phyloP scores from a whole-genome alignment of 1,140 invertebrate species.

The Drosophila murphyi region DNA sequence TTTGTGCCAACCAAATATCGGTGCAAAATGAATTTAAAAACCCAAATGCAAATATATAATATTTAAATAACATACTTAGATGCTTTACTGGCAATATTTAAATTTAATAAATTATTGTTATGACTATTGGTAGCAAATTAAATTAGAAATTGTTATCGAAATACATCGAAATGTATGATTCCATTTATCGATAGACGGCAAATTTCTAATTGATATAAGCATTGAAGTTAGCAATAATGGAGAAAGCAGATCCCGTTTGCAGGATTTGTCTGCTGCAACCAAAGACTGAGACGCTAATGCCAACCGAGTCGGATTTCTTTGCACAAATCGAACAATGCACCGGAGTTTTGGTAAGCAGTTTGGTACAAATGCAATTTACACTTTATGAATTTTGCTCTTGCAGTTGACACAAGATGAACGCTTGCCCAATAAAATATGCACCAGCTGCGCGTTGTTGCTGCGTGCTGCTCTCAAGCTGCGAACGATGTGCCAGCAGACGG shows the following conservation, averaged over 20 bases:
- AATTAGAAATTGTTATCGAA: background rate
- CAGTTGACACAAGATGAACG: slow-evolving; percentile 43
- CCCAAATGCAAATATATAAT: no score
- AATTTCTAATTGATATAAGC: slow-evolving; percentile 9
- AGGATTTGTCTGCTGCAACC: slow-evolving; percentile 66
- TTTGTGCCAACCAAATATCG: background rate
- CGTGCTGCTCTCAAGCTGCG: slow-evolving; percentile 60
- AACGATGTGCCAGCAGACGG: slow-evolving; percentile 52
- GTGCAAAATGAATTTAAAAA: background rate
- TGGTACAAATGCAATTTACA: background rate
- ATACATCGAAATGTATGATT: background rate
- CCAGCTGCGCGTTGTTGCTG: slow-evolving; percentile 55
- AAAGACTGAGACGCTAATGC: slow-evolving; percentile 53
- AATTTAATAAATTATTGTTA: background rate
- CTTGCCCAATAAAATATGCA: slow-evolving; percentile 62
- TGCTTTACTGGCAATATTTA: no score
- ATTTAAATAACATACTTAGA: no score
- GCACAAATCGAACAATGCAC: slow-evolving; percentile 51
- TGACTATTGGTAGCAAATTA: no score
- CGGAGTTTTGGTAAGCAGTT: slow-evolving; percentile 41
- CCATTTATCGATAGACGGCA: slow-evolving; percentile 18
- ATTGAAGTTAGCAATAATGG: slow-evolving; percentile 22
- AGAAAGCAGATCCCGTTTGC: slow-evolving; percentile 26
- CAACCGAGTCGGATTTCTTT: slow-evolving; percentile 35
- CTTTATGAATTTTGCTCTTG: background rate